These are phyloP conservation scores for Naja naja DNA, from an alignment of 2,113 vertebrate genomes.

Conservation along the genomic window DNA sequence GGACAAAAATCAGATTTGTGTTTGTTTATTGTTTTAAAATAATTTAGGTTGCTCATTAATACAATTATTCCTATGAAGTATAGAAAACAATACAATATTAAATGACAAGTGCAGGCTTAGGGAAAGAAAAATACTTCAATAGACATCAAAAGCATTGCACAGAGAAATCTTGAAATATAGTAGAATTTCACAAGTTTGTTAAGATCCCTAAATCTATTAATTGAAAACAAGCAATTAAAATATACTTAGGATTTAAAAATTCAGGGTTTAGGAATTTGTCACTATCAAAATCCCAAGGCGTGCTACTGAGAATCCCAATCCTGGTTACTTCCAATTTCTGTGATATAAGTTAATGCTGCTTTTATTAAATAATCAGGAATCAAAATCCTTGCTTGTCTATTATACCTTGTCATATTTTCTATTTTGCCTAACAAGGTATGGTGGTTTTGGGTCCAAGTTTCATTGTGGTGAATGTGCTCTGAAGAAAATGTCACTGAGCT, in stretches of 20 bases:
- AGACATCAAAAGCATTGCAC: neutral
- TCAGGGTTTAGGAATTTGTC: neutral
- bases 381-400: neutral
- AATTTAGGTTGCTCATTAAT: neutral
- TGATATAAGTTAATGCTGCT: neutral
- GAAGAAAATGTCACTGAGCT: neutral
- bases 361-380: neutral
- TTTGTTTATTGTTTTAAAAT: neutral
- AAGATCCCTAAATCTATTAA: neutral
- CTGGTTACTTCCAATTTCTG: neutral
- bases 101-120: neutral
- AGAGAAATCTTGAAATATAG: neutral
- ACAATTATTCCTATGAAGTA: neutral
- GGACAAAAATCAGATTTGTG: neutral
- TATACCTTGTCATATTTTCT: neutral
- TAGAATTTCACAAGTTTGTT: neutral
- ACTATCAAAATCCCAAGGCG: neutral
- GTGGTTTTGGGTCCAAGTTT: neutral
- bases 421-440: neutral
- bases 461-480: neutral
- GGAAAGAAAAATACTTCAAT: neutral
- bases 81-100: neutral
- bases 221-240: neutral
- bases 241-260: neutral
- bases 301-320: neutral